phyloP scores from a whole-genome alignment of 2,113 vertebrate species.

The Thamnophis sirtalis region DNA sequence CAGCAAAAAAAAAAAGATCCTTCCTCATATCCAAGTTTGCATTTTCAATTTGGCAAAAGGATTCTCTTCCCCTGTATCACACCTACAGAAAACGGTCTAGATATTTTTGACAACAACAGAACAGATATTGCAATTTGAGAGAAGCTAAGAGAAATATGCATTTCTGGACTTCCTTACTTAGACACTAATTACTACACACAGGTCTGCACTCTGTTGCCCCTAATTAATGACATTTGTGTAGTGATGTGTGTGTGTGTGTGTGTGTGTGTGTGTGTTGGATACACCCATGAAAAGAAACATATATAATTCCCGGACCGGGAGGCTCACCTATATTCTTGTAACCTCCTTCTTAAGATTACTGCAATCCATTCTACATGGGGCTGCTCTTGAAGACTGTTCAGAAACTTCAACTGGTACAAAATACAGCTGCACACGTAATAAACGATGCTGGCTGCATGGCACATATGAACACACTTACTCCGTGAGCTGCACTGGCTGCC shows the following conservation, averaged over 20 bases:
- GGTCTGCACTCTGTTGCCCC: neutral
- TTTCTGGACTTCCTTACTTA: neutral
- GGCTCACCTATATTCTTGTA: too few relatives aligned
- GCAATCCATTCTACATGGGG: too few relatives aligned
- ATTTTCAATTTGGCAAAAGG: neutral
- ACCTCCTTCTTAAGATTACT: too few relatives aligned
- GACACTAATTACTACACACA: neutral
- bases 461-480: too few relatives aligned
- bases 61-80: neutral
- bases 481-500: too few relatives aligned
- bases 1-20: neutral
- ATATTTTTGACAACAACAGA: neutral
- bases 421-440: neutral
- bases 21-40: neutral
- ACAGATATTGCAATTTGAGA: neutral
- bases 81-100: neutral
- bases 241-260: too few relatives aligned
- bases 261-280: neutral
- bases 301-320: too few relatives aligned
- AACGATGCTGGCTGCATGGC: too few relatives aligned
- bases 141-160: neutral
- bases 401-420: too few relatives aligned
- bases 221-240: neutral
- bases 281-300: neutral
- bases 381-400: too few relatives aligned